These are phyloP conservation scores for Merops nubicus DNA, from an alignment of 2,113 vertebrate genomes.

Conservation along the genomic window DNA sequence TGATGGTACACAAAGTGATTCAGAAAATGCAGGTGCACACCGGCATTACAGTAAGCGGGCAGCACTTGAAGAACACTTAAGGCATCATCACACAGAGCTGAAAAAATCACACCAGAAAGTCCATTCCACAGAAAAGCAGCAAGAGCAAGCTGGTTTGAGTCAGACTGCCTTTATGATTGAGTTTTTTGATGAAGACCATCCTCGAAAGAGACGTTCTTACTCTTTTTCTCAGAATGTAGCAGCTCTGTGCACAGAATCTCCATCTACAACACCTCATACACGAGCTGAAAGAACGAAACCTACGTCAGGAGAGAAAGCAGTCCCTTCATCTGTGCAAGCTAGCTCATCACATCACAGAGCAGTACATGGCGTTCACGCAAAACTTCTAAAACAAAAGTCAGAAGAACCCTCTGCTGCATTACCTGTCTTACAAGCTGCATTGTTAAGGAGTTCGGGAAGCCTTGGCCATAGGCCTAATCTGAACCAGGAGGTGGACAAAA, in stretches of 20 bases:
- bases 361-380: conserved; percentile 80
- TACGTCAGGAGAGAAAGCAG: conserved; percentile 75
- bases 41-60: conserved; percentile 86
- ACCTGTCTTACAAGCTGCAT: conserved; percentile 75
- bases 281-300: conserved; percentile 81
- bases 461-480: conserved; percentile 87
- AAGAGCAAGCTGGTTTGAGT: conserved; percentile 73
- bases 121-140: conserved; percentile 74
- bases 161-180: conserved; percentile 94
- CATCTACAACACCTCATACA: conserved; percentile 83
- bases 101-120: conserved; percentile 73
- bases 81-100: conserved; percentile 80
- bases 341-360: conserved; percentile 74
- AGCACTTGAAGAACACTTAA: conserved; percentile 87
- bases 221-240: conserved; percentile 91
- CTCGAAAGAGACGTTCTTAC: conserved; percentile 90
- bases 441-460: conserved; percentile 88
- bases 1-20: conserved; percentile 97
- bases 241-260: conserved; percentile 79
- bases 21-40: conserved; percentile 89
- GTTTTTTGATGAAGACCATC: conserved; percentile 92
- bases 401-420: conserved; percentile 84
- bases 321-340: conserved; percentile 79
- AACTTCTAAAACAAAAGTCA: conserved; percentile 90
- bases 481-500: conserved; percentile 80